phyloP scores from a whole-genome alignment of 2,888 invertebrate genomes.

The Leptopterna dolabrata region DNA sequence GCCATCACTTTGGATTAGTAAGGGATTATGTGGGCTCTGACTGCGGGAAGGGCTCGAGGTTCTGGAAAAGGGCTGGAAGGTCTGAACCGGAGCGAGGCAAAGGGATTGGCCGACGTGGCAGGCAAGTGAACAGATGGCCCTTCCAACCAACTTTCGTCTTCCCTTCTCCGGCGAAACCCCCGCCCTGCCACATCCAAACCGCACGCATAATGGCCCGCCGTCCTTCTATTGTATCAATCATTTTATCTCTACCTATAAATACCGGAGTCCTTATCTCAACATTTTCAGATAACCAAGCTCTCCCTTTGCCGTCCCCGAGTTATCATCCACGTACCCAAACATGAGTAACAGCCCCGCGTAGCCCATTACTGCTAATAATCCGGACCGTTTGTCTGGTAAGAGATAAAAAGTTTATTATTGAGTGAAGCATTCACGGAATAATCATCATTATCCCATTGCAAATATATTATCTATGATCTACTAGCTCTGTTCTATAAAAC shows the following conservation, averaged over 20 bases:
- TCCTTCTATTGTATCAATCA: conserved; percentile 24
- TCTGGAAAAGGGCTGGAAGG: background rate
- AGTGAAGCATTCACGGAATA: background rate
- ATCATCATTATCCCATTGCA: background rate
- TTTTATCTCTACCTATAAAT: conserved; percentile 35
- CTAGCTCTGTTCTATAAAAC: too few species aligned
- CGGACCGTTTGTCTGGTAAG: background rate
- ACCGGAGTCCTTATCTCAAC: background rate
- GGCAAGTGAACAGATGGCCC: conserved; percentile 30
- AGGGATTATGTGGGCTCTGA: conserved; percentile 31
- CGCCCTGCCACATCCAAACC: too few species aligned
- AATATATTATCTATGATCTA: too few species aligned
- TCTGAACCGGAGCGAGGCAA: background rate
- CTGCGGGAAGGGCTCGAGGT: background rate
- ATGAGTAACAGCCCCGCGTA: conserved; percentile 9
- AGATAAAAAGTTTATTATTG: background rate
- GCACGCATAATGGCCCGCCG: too few species aligned
- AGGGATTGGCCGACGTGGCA: conserved; percentile 18
- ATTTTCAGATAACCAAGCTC: background rate
- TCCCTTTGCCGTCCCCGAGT: background rate
- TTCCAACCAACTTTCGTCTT: conserved; percentile 32
- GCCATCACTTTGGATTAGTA: conserved; percentile 51
- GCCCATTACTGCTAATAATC: background rate
- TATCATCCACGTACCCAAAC: conserved; percentile 13
- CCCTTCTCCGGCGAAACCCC: too few species aligned